These are phyloP conservation scores for Malurus leucopterus DNA, from an alignment of 2,797 vertebrate species.

Conservation along the genomic window DNA sequence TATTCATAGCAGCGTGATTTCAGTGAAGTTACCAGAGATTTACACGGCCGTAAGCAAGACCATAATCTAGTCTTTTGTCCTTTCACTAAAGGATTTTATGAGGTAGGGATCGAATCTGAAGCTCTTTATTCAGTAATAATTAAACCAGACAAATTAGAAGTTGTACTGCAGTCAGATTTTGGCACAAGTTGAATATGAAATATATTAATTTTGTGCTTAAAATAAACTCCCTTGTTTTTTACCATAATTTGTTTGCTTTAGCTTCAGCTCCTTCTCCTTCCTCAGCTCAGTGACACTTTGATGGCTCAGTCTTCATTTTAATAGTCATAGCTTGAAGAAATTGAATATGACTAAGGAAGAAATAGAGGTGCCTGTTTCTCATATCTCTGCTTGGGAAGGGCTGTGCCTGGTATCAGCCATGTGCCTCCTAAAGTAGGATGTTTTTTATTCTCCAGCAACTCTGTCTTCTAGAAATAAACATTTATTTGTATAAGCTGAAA, in stretches of 20 bases:
- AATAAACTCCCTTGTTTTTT: background rate
- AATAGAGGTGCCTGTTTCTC: background rate
- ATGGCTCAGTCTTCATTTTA: background rate
- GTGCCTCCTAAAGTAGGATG: constrained; percentile 1
- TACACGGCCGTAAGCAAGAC: background rate
- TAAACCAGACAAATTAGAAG: background rate
- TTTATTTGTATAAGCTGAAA: constrained; percentile 25
- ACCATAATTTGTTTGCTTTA: background rate
- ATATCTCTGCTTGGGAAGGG: background rate
- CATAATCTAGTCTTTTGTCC: background rate
- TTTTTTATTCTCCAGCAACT: constrained; percentile 28
- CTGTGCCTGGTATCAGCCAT: constrained; percentile 20
- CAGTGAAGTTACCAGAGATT: background rate
- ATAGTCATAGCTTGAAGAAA: background rate
- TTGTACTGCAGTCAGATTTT: background rate
- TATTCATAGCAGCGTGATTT: background rate
- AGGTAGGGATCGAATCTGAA: background rate
- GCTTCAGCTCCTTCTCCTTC: background rate
- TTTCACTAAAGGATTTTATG: background rate
- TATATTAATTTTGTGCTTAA: background rate
- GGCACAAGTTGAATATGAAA: background rate
- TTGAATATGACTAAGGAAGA: background rate
- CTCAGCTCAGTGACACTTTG: background rate
- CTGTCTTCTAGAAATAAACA: constrained; percentile 1
- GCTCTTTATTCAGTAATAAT: background rate